Evolutionary conservation across 2,888 invertebrate genomes (phyloP), one percentile per base, ranked within the genome.

Genomic region (Patella caerulea): DNA sequence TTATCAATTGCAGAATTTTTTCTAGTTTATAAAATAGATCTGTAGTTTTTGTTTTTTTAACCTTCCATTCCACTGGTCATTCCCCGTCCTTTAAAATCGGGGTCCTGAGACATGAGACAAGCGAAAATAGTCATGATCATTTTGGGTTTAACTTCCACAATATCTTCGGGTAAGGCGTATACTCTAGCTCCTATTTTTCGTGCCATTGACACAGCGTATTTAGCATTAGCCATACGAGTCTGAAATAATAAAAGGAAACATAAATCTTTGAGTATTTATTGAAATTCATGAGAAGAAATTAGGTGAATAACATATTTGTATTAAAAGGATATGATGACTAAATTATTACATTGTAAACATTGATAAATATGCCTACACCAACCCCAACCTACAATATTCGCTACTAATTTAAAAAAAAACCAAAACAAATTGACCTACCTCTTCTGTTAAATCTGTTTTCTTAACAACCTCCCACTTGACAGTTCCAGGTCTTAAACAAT

Each of bases 121-220:
- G 99, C 99, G 93, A 99, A 99, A 85, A 99, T 96, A 4, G 99
- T 99, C 98, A 99, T 98, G 79, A 99, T 96, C 98, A 99, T 97
- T 93, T 98, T 99, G 78, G 96, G 96, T 92, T 99, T 99, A 34
- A 98, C 95, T 93, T 99, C 98, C 59, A 98, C 96, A 90, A 99
- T 98, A 93, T 99, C 99, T 92, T 99, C 99, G 19, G 99, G 99
- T 80, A 99, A 93, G 11, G 99, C 99, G 93, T 99, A 99, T 24
- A 99, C 98, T 80, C 98, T 94, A 74, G 98, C 99, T 83, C 99
- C 99, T 89, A 97, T 96, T 90, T 98, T 98, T 73, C 99, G 94
- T 11, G 98, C 98, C 96, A 98, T 96, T 0, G 98, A 98, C 87
- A 99, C 96, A 78, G 99, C 99, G 93, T 99, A 99, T 91, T 99